phyloP scores from a whole-genome alignment of 1,140 invertebrate species.

The Tetramorium alpestre region DNA sequence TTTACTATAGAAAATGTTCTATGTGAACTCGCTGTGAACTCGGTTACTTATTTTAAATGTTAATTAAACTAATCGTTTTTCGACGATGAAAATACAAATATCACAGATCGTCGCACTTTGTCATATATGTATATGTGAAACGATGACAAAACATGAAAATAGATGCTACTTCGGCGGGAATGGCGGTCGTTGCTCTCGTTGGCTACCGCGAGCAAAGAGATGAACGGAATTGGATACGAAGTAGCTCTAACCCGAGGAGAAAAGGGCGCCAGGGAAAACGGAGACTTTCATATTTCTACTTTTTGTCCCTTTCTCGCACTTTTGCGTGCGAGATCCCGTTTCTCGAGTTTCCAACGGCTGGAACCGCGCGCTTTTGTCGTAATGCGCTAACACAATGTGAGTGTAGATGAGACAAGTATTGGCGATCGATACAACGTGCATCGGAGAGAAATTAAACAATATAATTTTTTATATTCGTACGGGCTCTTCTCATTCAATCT shows the following conservation, averaged over 20 bases:
- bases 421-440: neutral
- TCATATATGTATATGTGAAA: slow-evolving; percentile 15
- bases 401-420: neutral
- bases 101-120: neutral
- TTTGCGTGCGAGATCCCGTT: neutral
- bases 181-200: slow-evolving; percentile 3
- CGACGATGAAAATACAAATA: neutral
- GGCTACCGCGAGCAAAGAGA: slow-evolving; percentile 39
- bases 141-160: neutral
- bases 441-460: neutral
- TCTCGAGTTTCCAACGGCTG: slow-evolving; percentile 6
- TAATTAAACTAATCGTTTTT: neutral
- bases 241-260: slow-evolving; percentile 25
- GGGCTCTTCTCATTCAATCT: slow-evolving; percentile 56
- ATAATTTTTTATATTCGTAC: slow-evolving; percentile 31
- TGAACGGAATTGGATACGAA: slow-evolving; percentile 60
- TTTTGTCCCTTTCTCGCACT: slow-evolving; percentile 38
- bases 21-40: neutral
- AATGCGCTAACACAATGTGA: neutral
- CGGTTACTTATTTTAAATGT: neutral
- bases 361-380: slow-evolving; percentile 8
- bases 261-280: slow-evolving; percentile 29
- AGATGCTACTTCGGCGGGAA: slow-evolving; percentile 2
- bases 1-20: neutral
- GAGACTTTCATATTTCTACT: slow-evolving; percentile 51